These are phyloP conservation scores for Pelochelys cantorii DNA, from an alignment of 2,797 vertebrate genomes.

Conservation along the genomic window DNA sequence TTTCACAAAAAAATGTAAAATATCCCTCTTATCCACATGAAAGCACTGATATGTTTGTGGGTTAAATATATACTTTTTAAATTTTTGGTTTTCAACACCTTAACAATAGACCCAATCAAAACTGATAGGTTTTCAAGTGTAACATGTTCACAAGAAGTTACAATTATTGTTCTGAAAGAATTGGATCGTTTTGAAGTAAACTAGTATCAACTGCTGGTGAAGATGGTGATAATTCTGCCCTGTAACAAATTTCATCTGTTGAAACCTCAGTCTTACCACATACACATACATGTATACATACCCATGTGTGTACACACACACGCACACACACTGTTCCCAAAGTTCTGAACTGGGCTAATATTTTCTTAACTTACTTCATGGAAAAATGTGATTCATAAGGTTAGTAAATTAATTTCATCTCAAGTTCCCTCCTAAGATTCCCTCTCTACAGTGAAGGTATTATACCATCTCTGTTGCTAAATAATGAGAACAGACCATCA, in stretches of 20 bases:
- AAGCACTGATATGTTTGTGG: not conserved
- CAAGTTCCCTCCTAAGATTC: not conserved
- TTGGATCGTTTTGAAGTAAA: not conserved
- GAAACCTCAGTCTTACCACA: not conserved
- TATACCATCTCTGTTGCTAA: accelerated
- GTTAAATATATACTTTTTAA: not conserved
- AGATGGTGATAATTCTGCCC: not conserved
- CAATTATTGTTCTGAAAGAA: not conserved
- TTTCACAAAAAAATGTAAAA: not conserved
- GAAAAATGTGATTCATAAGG: not conserved
- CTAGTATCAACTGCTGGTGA: not conserved
- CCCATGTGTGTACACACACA: too few relatives aligned
- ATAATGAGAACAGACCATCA: not conserved
- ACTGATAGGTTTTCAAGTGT: not conserved
- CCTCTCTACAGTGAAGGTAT: too few relatives aligned
- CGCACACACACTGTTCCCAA: not conserved
- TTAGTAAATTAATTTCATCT: not conserved
- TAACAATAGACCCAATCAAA: not conserved
- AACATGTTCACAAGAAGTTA: not conserved
- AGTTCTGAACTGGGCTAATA: not conserved
- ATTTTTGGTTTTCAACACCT: not conserved
- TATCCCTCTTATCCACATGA: not conserved
- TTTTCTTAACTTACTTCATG: not conserved
- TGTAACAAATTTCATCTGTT: not conserved
- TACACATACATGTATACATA: not conserved